Percentiles rank a stretch among this genome's conserved stretches.
Conservation (phyloP, 2,113 vertebrate species). For the Ursus arctos region DNA sequence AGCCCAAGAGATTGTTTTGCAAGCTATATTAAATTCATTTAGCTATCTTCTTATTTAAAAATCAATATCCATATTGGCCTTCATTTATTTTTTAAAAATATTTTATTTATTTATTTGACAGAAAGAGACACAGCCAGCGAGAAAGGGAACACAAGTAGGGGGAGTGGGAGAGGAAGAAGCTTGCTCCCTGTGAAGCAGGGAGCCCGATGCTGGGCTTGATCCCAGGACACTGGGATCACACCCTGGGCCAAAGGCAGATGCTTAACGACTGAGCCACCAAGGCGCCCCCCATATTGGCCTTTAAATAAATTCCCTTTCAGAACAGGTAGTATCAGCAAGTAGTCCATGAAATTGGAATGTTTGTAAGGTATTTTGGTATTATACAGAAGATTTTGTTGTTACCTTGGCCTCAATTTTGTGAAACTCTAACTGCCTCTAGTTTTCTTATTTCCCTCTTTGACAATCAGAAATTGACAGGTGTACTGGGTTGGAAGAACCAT, state of each 20-base stretch:
- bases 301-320: constrained; percentile 47
- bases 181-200: too few species aligned
- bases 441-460: constrained; percentile 51
- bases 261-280: too few species aligned
- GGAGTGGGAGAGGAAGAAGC: too few species aligned
- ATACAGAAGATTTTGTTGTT: constrained; percentile 58
- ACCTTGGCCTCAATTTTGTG: constrained; percentile 42
- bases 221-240: too few species aligned
- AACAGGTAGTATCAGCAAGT: constrained; percentile 59
- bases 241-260: too few species aligned
- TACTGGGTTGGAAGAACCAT: constrained; percentile 32
- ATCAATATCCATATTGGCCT: constrained; percentile 40
- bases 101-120: too few species aligned
- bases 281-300: neutral
- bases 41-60: constrained; percentile 64
- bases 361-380: constrained; percentile 44
- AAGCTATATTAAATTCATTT: constrained; percentile 5
- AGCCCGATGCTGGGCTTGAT: too few species aligned
- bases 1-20: constrained; percentile 50
- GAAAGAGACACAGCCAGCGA: too few species aligned
- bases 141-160: too few species aligned
- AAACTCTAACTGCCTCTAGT: constrained; percentile 43
- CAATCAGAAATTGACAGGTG: constrained; percentile 59
- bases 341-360: constrained; percentile 50
- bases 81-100: neutral